phyloP scores from a whole-genome alignment of 1,140 invertebrate genomes.

The Globodera rostochiensis region DNA sequence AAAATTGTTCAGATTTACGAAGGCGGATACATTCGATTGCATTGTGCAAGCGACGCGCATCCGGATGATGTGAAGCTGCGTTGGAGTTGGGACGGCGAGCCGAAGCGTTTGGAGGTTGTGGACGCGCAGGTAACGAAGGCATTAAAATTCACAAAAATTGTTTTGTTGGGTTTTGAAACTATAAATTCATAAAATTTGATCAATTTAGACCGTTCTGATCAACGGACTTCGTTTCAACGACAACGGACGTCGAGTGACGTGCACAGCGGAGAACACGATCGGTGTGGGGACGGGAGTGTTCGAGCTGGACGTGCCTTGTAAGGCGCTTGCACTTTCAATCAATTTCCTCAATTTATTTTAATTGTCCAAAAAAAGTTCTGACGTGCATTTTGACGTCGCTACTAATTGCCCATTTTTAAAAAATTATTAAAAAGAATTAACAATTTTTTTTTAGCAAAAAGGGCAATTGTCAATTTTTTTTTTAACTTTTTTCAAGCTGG shows the following conservation, averaged over 20 bases:
- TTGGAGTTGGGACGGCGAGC: constrained; percentile 31
- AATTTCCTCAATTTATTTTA: no score
- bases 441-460: no score
- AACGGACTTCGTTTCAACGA: constrained; percentile 26
- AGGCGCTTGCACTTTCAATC: no score
- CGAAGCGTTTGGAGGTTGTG: constrained; percentile 18
- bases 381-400: no score
- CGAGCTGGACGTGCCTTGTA: constrained; percentile 26
- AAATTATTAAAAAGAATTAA: no score
- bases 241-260: constrained; percentile 17
- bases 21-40: constrained; percentile 17
- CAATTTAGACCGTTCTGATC: neutral
- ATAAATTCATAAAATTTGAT: no score
- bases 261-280: constrained; percentile 22
- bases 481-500: constrained; percentile 43
- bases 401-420: no score
- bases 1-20: constrained; percentile 4
- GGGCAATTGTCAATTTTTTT: no score
- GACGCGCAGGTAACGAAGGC: constrained; percentile 2
- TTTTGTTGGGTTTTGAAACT: no score
- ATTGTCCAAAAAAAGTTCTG: no score
- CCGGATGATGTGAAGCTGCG: constrained; percentile 18
- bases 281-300: constrained; percentile 19
- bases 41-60: constrained; percentile 18
- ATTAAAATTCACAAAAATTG: no score